Conservation (phyloP, 2,888 invertebrate genomes). For the Lepetodrilus schrolli region DNA sequence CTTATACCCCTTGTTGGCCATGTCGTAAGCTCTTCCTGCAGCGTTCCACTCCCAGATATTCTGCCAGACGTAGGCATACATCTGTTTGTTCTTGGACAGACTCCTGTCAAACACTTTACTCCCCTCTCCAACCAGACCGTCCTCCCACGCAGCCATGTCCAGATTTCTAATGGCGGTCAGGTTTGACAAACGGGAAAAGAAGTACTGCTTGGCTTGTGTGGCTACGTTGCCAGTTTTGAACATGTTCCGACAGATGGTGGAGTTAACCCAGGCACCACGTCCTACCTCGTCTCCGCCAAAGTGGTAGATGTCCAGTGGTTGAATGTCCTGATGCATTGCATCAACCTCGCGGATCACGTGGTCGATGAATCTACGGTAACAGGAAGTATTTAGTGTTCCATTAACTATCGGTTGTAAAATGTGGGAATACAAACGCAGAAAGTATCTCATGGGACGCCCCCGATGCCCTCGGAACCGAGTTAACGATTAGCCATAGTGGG, state of each 20-base stretch:
- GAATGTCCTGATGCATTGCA: constrained; percentile 44
- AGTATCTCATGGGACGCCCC: too few relatives aligned
- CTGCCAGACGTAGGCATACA: constrained; percentile 65
- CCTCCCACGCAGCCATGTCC: constrained; percentile 55
- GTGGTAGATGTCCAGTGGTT: constrained; percentile 63
- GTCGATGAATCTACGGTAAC: constrained; percentile 52
- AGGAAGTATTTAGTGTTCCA: neutral
- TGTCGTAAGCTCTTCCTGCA: constrained; percentile 55
- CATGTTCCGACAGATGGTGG: constrained; percentile 52
- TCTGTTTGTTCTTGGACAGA: constrained; percentile 40
- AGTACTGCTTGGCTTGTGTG: constrained; percentile 35
- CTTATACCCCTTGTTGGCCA: constrained; percentile 70
- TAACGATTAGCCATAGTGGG: too few relatives aligned
- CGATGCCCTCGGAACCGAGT: too few relatives aligned
- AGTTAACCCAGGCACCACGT: constrained; percentile 63
- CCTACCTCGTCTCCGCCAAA: constrained; percentile 73
- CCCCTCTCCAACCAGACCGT: constrained; percentile 45
- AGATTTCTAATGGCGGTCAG: constrained; percentile 34
- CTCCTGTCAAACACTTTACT: constrained; percentile 34
- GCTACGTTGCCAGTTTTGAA: constrained; percentile 34
- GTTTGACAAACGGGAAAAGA: constrained; percentile 14
- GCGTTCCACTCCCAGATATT: constrained; percentile 58
- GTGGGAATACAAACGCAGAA: too few relatives aligned
- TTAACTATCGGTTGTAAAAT: too few relatives aligned
- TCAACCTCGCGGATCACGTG: constrained; percentile 50